Conservation (phyloP, 92 coral and sea anemone species). For the Palythoa heliodiscus region DNA sequence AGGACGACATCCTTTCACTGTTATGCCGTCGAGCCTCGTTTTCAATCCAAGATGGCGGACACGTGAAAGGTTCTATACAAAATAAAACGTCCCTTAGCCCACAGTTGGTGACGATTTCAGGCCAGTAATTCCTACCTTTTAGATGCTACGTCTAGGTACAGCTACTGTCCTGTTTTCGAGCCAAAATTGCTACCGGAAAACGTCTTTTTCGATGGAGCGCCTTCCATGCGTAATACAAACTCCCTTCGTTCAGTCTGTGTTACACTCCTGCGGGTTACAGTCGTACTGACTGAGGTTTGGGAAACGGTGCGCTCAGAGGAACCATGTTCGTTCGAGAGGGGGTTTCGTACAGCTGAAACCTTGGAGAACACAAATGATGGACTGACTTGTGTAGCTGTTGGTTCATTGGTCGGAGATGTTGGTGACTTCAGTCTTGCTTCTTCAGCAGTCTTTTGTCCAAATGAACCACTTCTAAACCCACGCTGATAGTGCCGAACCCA, state of each 20-base stretch:
- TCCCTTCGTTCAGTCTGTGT: slow-evolving; percentile 7
- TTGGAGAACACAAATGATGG: slow-evolving; percentile 40
- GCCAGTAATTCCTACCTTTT: too few relatives aligned
- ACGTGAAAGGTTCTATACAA: too few relatives aligned
- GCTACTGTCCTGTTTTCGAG: background rate
- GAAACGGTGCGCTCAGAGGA: background rate
- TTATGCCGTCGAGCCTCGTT: too few relatives aligned
- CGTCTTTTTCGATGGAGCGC: background rate
- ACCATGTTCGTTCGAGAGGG: background rate
- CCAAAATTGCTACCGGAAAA: background rate
- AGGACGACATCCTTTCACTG: too few relatives aligned
- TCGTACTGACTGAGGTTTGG: background rate
- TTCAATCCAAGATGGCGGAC: too few relatives aligned
- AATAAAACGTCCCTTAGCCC: too few relatives aligned
- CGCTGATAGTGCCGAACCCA: slow-evolving; percentile 27
- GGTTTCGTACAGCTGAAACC: background rate
- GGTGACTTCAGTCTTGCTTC: background rate
- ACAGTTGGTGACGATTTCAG: too few relatives aligned
- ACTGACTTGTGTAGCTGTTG: slow-evolving; percentile 17
- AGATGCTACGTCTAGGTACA: background rate
- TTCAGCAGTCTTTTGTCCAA: slow-evolving; percentile 22
- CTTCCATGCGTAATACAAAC: slow-evolving; percentile 6
- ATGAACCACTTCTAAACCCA: slow-evolving; percentile 19
- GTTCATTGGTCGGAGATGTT: background rate
- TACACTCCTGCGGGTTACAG: slow-evolving; percentile 1